Evolutionary conservation across 2,888 invertebrate species (phyloP), one percentile per base, ranked within the genome.

Genomic region (Leucophora obtusa): DNA sequence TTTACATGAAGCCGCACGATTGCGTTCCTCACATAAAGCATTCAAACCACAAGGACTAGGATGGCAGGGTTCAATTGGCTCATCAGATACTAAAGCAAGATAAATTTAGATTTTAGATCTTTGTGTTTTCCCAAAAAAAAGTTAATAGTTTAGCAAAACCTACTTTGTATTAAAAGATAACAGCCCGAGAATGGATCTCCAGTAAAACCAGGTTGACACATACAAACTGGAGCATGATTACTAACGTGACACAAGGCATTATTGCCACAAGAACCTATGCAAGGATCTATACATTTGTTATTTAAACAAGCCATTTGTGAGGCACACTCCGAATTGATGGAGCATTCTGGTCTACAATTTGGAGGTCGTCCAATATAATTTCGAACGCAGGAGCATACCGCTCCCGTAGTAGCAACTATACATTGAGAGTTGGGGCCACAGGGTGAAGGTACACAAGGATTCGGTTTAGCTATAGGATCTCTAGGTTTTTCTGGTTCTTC

Each of bases 21-120:
- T 93, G 76, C 92, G 91, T 86, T 92, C 92, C 85, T 93, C 92
- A 84, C 94, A 94, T 59, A 93, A 86, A 73, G 94, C 93, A 88
- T 94, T 94, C 18, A 93, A 90, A 17, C 94, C 94, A 85, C 94
- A 95, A 2, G 94, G 94, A 80, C 93, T 93, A 62, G 94, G 93
- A 83, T 91, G 91, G 86, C 94, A 94, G 43, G 93, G 93, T 83
- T 91, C 87, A 51, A 91, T 89, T 69, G 89, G 88, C 88, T 92
- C 92, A 71, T 91, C 86, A 24, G 91, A 89, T 85, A 89, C 92
- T 92, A 83, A 28, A 84, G 79, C 58, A 58, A 43, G 7, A 28
- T 28, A 28, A 28, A 28, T 28, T 6, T 28, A 6, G 7, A 68
- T 33, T 71, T 63, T 17, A 83, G 51, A 50, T 50, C 60, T 43